Percentiles rank a stretch among this genome's conserved stretches.
These are phyloP conservation scores for Pitta sordida DNA, from an alignment of 2,113 vertebrate genomes.

Conservation along the genomic window DNA sequence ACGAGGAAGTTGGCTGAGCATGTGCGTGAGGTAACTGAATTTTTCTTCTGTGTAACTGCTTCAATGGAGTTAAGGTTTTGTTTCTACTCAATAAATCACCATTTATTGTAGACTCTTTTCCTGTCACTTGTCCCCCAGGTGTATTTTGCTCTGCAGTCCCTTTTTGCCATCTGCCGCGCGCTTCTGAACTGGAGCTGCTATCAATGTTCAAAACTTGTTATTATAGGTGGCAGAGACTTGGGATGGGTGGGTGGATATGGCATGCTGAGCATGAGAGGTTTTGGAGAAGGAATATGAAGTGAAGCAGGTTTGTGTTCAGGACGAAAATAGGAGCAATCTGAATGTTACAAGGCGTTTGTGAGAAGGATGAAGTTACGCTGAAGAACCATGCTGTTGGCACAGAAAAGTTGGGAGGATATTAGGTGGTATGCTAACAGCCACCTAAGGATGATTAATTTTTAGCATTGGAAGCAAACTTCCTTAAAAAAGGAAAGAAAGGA, in stretches of 20 bases:
- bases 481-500: not conserved
- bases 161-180: fast-evolving
- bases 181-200: not conserved
- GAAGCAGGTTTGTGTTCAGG: not conserved
- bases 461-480: not conserved
- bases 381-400: not conserved
- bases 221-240: not conserved
- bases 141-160: not conserved
- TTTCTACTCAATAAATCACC: not conserved
- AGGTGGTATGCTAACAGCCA: not conserved
- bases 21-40: fast-evolving
- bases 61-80: not conserved
- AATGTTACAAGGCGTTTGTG: not conserved
- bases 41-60: not conserved
- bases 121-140: not conserved
- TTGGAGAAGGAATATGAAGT: conserved; percentile 19
- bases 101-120: not conserved
- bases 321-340: not conserved
- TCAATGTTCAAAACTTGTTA: not conserved
- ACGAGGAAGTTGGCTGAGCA: not conserved
- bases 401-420: not conserved
- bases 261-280: not conserved
- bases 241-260: not conserved
- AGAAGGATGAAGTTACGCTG: not conserved
- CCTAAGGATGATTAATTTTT: not conserved